Percentiles rank a stretch among this genome's conserved stretches.
These are phyloP conservation scores for Criorhina ranunculi DNA, from an alignment of 2,888 invertebrate genomes.

Conservation along the genomic window DNA sequence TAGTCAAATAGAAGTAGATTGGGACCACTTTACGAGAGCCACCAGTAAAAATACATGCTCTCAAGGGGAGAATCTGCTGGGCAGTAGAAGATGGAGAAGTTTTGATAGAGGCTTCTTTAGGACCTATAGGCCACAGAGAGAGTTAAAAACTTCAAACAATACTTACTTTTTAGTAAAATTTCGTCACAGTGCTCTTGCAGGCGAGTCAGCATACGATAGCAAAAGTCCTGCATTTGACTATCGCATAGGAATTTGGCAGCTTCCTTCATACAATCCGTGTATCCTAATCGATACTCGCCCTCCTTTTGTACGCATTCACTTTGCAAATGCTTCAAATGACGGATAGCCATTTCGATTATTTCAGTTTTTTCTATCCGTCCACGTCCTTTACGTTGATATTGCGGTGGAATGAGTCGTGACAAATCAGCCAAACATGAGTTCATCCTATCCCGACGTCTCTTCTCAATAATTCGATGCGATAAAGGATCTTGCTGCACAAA, in stretches of 20 bases:
- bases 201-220: constrained; percentile 92
- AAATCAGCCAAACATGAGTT: constrained; percentile 98
- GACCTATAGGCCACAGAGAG: no score
- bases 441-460: constrained; percentile 97
- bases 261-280: constrained; percentile 95
- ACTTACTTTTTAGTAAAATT: constrained; percentile 86
- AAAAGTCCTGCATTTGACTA: constrained; percentile 92
- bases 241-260: constrained; percentile 95
- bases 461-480: constrained; percentile 99
- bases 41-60: no score
- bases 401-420: constrained; percentile 95
- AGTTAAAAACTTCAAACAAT: not conserved
- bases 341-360: constrained; percentile 98
- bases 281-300: constrained; percentile 91
- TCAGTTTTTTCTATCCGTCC: constrained; percentile 98
- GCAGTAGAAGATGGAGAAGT: no score
- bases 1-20: no score
- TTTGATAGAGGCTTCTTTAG: no score
- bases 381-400: constrained; percentile 96
- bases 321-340: constrained; percentile 96
- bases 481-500: constrained; percentile 93
- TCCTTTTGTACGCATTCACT: constrained; percentile 85
- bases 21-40: no score
- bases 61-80: no score
- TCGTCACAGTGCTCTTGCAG: constrained; percentile 93